Conservation (phyloP, 2,113 vertebrate species). For the Hucho hucho region DNA sequence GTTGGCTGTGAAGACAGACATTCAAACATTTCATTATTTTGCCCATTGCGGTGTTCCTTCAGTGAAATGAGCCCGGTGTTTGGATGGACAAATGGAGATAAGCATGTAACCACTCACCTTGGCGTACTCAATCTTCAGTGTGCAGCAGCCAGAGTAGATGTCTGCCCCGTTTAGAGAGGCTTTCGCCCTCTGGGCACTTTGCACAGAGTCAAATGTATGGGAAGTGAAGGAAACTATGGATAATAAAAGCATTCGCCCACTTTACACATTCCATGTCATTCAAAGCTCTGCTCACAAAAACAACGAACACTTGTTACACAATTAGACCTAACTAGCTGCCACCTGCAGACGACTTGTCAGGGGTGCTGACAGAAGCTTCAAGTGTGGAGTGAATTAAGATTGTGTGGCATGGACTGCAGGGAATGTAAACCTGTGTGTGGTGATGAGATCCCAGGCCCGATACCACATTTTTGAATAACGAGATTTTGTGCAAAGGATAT, state of each 20-base stretch:
- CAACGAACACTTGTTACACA: neutral
- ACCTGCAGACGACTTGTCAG: neutral
- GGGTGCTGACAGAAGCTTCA: constrained; percentile 2
- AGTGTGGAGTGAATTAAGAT: constrained; percentile 22
- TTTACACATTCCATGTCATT: neutral
- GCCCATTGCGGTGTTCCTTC: neutral
- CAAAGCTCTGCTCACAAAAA: neutral
- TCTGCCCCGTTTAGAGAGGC: constrained; percentile 94
- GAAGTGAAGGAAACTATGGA: constrained; percentile 70
- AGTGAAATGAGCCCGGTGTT: neutral
- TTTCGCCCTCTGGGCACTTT: constrained; percentile 94
- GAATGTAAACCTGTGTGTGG: constrained; percentile 41
- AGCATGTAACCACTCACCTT: constrained; percentile 75
- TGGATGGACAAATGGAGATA: neutral
- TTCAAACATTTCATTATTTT: neutral
- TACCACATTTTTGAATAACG: neutral
- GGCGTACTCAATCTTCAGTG: constrained; percentile 94
- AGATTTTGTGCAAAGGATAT: constrained; percentile 82
- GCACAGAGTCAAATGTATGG: constrained; percentile 88
- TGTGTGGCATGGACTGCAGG: constrained; percentile 62
- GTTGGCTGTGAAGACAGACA: constrained; percentile 78
- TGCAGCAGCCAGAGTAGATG: constrained; percentile 95
- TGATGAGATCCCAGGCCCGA: constrained; percentile 14
- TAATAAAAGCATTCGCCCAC: neutral
- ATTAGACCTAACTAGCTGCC: neutral